Evolutionary conservation across 2,888 invertebrate species (phyloP).

Genomic region (Mesoligia furuncula): DNA sequence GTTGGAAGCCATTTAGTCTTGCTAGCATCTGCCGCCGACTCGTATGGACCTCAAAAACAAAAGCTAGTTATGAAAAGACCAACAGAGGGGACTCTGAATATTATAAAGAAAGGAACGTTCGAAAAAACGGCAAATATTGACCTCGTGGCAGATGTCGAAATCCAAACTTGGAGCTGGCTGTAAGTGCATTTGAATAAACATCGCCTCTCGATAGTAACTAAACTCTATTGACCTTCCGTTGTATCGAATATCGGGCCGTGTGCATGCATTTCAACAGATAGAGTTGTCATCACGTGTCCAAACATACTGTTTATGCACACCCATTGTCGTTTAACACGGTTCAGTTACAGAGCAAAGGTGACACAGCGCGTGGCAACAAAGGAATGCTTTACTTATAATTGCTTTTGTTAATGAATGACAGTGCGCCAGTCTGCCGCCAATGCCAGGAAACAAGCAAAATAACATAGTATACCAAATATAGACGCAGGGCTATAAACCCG

Average conservation of each 20-base stretch:
- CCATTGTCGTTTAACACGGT: slow-evolving; percentile 48
- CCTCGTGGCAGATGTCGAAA: slow-evolving; percentile 89
- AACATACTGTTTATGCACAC: slow-evolving; percentile 69
- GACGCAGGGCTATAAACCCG: slow-evolving; percentile 74
- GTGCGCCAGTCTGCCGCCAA: slow-evolving; percentile 46
- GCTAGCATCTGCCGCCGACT: slow-evolving; percentile 63
- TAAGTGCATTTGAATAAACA: slow-evolving; percentile 90
- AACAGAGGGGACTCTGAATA: slow-evolving; percentile 73
- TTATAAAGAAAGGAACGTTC: slow-evolving; percentile 79
- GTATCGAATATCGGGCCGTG: slow-evolving; percentile 83
- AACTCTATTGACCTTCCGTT: slow-evolving; percentile 86
- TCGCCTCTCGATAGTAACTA: slow-evolving; percentile 84
- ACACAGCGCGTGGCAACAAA: slow-evolving; percentile 51
- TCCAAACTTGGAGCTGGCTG: slow-evolving; percentile 83
- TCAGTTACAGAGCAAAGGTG: slow-evolving; percentile 51
- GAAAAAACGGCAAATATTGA: slow-evolving; percentile 88
- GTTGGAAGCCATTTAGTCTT: slow-evolving; percentile 59
- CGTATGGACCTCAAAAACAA: slow-evolving; percentile 68
- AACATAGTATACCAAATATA: slow-evolving; percentile 74
- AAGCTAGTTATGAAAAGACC: slow-evolving; percentile 71
- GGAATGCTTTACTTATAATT: slow-evolving; percentile 41
- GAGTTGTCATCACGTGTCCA: slow-evolving; percentile 86
- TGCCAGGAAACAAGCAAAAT: slow-evolving; percentile 67
- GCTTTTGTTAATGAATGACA: slow-evolving; percentile 52
- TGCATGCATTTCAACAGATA: slow-evolving; percentile 75